A percentile compares a stretch with the other conserved stretches of the same genome.
Conservation (phyloP, 2,113 vertebrate genomes). For the Mormoops blainvillei region DNA sequence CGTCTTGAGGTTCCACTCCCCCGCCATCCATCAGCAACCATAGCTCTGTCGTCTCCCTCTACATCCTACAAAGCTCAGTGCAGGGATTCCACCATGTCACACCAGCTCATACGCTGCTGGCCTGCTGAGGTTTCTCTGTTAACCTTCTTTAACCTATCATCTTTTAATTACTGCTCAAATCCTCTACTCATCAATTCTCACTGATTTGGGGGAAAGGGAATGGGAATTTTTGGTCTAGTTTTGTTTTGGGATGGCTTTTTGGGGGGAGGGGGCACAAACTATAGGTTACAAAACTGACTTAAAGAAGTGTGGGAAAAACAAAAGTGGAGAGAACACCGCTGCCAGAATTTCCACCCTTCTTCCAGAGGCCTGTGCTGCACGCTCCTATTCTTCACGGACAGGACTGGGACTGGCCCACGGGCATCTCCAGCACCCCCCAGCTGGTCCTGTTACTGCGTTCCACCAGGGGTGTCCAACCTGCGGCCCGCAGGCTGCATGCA, state of each 20-base stretch:
- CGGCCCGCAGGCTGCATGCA: too few relatives aligned
- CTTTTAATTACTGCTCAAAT: constrained; percentile 29
- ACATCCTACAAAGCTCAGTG: not conserved
- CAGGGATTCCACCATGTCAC: not conserved
- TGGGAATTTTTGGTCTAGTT: not conserved
- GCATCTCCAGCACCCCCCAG: not conserved
- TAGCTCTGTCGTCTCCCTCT: fast-evolving
- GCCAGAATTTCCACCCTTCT: not conserved
- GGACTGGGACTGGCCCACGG: not conserved
- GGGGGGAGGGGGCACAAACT: not conserved
- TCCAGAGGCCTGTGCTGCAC: not conserved
- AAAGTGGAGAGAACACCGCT: not conserved
- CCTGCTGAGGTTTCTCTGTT: not conserved
- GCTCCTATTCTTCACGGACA: not conserved
- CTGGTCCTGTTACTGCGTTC: not conserved
- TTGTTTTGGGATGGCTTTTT: not conserved
- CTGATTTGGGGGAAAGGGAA: not conserved
- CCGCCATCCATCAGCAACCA: not conserved
- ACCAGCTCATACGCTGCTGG: not conserved
- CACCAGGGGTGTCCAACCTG: too few relatives aligned
- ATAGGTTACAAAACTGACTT: not conserved
- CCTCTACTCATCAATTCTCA: not conserved
- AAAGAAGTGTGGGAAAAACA: not conserved
- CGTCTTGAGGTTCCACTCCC: not conserved
- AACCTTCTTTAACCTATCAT: not conserved